A percentile compares a stretch with the other conserved stretches of the same genome.
Conservation (phyloP, 2,113 vertebrate species). For the Pleuronectes platessa region DNA sequence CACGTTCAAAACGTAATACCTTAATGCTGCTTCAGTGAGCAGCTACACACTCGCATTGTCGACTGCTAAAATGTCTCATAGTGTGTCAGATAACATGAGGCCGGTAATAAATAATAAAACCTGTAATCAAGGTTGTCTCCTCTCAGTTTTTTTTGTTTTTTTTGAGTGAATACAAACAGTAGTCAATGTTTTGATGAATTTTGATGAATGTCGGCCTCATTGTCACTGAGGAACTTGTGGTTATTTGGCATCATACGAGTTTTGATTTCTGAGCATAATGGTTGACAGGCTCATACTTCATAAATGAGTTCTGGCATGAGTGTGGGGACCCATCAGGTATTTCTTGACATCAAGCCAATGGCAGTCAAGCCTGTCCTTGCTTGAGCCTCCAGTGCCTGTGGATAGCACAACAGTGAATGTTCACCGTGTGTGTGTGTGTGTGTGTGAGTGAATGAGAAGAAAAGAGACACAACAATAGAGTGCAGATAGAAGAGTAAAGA, state of each 20-base stretch:
- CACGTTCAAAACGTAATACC: neutral
- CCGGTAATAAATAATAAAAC: neutral
- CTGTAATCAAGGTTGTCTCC: too few species aligned
- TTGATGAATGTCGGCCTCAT: neutral
- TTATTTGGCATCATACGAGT: constrained; percentile 19
- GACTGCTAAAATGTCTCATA: neutral
- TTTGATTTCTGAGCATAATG: constrained; percentile 40
- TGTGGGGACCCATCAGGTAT: constrained; percentile 69
- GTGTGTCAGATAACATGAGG: neutral
- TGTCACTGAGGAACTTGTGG: neutral
- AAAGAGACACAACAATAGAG: constrained; percentile 31
- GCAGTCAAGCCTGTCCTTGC: constrained; percentile 74
- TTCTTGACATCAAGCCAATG: constrained; percentile 70
- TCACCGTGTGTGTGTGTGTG: constrained; percentile 11
- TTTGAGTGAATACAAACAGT: neutral
- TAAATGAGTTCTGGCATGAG: constrained; percentile 73
- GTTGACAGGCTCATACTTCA: constrained; percentile 63
- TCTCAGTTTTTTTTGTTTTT: too few species aligned
- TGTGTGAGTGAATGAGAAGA: neutral
- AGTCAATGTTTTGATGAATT: neutral
- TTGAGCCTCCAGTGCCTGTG: constrained; percentile 67
- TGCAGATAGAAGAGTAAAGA: constrained; percentile 26
- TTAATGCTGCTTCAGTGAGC: neutral
- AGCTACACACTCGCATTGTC: neutral
- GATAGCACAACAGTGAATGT: constrained; percentile 41